Conservation (phyloP, 2,888 invertebrate genomes). For the Atrina japonica region DNA sequence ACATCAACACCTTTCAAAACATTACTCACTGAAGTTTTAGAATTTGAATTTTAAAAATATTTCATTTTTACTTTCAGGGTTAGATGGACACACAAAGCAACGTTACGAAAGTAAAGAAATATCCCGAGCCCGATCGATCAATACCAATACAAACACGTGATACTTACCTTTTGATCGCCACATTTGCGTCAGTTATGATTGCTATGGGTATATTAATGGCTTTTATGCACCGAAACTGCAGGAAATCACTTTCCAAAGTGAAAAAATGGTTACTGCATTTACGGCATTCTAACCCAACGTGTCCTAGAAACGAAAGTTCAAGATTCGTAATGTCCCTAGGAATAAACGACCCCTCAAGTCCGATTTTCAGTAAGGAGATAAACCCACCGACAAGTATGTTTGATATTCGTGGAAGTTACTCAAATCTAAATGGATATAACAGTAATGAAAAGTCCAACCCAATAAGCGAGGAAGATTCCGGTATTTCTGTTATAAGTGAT, state of each 20-base stretch:
- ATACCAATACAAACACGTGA: conserved; percentile 25
- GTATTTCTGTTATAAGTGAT: conserved; percentile 27
- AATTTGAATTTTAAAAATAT: no score
- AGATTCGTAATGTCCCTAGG: conserved; percentile 1
- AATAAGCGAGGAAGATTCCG: conserved; percentile 19
- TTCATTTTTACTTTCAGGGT: no score
- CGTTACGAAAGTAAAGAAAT: neutral
- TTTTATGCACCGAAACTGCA: conserved; percentile 35
- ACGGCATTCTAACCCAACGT: conserved; percentile 10
- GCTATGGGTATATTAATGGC: conserved; percentile 32
- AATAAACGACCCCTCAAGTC: conserved; percentile 24
- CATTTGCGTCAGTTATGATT: conserved; percentile 33
- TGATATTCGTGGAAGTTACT: neutral
- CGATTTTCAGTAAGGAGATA: conserved; percentile 31
- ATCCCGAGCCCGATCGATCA: conserved; percentile 10
- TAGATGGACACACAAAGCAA: neutral
- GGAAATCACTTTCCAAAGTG: conserved; percentile 16
- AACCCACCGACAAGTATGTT: conserved; percentile 1
- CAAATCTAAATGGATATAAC: neutral
- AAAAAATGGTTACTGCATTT: conserved; percentile 26
- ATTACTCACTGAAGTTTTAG: no score
- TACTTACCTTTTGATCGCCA: conserved; percentile 34
- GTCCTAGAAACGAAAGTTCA: neutral
- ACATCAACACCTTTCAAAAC: no score
- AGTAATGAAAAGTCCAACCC: neutral